Percentiles rank a stretch among this genome's conserved stretches.
Conservation (phyloP, 2,888 invertebrate genomes). For the Eupithecia tripunctaria region DNA sequence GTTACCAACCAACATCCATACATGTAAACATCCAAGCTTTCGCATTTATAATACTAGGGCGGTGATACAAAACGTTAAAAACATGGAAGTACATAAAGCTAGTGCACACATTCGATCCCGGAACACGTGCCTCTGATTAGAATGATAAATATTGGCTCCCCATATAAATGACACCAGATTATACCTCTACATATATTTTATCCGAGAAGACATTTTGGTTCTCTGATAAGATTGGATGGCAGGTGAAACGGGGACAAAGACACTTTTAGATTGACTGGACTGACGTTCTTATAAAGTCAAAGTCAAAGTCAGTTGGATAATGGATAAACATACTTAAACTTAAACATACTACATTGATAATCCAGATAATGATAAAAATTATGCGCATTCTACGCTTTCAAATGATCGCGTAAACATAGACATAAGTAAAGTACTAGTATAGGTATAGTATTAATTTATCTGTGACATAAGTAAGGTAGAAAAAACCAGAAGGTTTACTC, state of each 20-base stretch:
- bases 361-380: no score
- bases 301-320: no score
- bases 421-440: not conserved
- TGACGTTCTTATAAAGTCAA: no score
- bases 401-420: not conserved
- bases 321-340: not conserved
- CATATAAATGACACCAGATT: slow-evolving; percentile 46
- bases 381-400: not conserved
- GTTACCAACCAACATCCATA: not conserved
- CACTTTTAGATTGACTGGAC: not conserved
- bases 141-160: slow-evolving; percentile 67
- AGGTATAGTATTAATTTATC: no score
- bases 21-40: no score
- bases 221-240: slow-evolving; percentile 44
- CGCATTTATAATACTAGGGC: no score
- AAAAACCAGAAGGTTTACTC: not conserved
- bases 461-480: not conserved
- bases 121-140: slow-evolving; percentile 53
- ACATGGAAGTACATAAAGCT: not conserved
- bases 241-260: slow-evolving; percentile 48
- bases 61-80: not conserved
- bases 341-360: no score
- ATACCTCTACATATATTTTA: slow-evolving; percentile 36
- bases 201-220: slow-evolving; percentile 40
- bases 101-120: slow-evolving; percentile 19